phyloP scores from a whole-genome alignment of 2,113 vertebrate species.

The Danionella cerebrum region DNA sequence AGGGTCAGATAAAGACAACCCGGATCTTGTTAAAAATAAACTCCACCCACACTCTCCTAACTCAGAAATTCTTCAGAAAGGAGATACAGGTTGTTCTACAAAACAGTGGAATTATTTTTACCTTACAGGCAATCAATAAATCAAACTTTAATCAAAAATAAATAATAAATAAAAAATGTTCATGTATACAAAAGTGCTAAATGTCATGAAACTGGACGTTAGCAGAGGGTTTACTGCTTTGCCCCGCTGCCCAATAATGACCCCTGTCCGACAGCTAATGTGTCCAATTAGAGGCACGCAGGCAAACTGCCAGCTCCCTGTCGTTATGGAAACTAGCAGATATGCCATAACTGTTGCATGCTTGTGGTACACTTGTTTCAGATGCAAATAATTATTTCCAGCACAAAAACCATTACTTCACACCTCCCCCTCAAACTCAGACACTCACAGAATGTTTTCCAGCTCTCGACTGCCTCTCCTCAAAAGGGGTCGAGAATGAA shows the following conservation, averaged over 20 bases:
- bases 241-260: neutral
- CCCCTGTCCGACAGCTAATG: constrained; percentile 16
- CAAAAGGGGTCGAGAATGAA: too few species aligned
- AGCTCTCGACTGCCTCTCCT: neutral
- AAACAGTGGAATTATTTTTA: too few species aligned
- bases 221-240: neutral
- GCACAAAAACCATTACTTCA: constrained; percentile 41
- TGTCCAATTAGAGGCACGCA: constrained; percentile 32
- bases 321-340: constrained; percentile 66
- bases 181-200: neutral
- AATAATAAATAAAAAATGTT: too few species aligned
- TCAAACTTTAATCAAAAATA: too few species aligned
- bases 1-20: neutral
- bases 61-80: neutral
- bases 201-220: neutral
- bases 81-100: neutral
- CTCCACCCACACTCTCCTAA: neutral
- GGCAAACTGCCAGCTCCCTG: constrained; percentile 48
- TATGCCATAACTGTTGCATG: constrained; percentile 52
- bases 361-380: constrained; percentile 30
- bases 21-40: neutral
- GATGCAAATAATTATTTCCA: constrained; percentile 51
- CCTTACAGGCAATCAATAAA: too few species aligned
- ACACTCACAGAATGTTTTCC: constrained; percentile 14
- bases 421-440: constrained; percentile 38